A percentile compares a stretch with the other conserved stretches of the same genome.
Conservation (phyloP, 64 coral and sea anemone genomes). For the Montipora foliosa region DNA sequence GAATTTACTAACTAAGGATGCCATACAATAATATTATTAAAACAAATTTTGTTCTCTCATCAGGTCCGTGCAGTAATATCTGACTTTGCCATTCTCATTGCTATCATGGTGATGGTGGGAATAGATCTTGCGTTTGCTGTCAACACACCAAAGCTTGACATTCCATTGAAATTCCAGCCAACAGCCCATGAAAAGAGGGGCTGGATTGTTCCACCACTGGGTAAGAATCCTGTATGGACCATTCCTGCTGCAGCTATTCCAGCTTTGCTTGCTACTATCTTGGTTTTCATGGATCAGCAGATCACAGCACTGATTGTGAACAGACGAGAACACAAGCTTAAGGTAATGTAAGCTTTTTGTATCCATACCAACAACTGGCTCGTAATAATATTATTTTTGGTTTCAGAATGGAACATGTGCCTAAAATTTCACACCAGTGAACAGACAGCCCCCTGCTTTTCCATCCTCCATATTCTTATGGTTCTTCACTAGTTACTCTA, state of each 20-base stretch:
- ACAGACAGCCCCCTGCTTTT: no score
- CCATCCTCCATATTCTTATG: neutral
- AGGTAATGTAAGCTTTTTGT: constrained; percentile 46
- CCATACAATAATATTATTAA: no score
- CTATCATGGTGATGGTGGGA: constrained; percentile 87
- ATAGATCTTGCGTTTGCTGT: constrained; percentile 76
- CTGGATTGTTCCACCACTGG: constrained; percentile 89
- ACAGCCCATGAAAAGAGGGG: constrained; percentile 71
- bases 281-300: constrained; percentile 99
- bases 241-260: constrained; percentile 93
- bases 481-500: neutral
- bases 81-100: constrained; percentile 95
- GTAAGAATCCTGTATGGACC: constrained; percentile 89
- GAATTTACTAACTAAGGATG: no score
- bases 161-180: constrained; percentile 84
- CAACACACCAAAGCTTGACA: constrained; percentile 87
- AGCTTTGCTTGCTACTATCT: constrained; percentile 89
- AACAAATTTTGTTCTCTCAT: neutral
- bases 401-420: no score
- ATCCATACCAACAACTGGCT: neutral
- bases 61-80: constrained; percentile 89
- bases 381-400: no score
- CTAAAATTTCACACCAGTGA: no score
- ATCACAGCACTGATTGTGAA: constrained; percentile 99
- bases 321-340: constrained; percentile 96